Conservation (phyloP, 2,888 invertebrate genomes). For the Rhingia rostrata region DNA sequence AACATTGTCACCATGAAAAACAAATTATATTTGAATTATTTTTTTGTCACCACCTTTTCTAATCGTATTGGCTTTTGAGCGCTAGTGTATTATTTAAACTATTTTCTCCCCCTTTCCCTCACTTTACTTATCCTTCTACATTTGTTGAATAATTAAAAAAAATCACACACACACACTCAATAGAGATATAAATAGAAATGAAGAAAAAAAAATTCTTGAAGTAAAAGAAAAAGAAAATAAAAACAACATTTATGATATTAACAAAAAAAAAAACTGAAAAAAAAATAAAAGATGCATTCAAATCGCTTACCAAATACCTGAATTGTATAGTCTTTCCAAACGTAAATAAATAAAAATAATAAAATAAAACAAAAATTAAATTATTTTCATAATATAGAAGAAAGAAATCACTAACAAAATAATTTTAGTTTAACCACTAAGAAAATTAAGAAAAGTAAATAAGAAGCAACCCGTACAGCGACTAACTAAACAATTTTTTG, state of each 20-base stretch:
- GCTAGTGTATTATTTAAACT: slow-evolving; percentile 31
- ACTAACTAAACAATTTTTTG: slow-evolving; percentile 51
- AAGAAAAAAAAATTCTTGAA: slow-evolving; percentile 28
- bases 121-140: slow-evolving; percentile 11
- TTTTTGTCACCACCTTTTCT: not conserved
- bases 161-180: slow-evolving; percentile 25
- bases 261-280: slow-evolving; percentile 55
- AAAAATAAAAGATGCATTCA: slow-evolving; percentile 72
- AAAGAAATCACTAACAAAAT: slow-evolving; percentile 49
- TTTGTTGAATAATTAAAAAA: slow-evolving; percentile 1
- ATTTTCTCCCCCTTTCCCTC: slow-evolving; percentile 1
- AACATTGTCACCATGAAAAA: no score
- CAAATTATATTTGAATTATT: slow-evolving; percentile 19
- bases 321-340: slow-evolving; percentile 80
- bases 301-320: slow-evolving; percentile 82
- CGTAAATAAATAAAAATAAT: slow-evolving; percentile 67
- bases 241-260: slow-evolving; percentile 52
- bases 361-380: slow-evolving; percentile 61
- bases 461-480: slow-evolving; percentile 43
- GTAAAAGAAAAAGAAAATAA: slow-evolving; percentile 50
- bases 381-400: slow-evolving; percentile 70
- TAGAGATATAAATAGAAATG: slow-evolving; percentile 55
- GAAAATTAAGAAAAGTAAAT: slow-evolving; percentile 8
- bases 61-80: slow-evolving; percentile 25
- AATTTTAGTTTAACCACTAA: slow-evolving; percentile 48